A percentile compares a stretch with the other conserved stretches of the same genome.
Evolutionary conservation across 2,113 vertebrate species (phyloP).

Genomic region (Neotoma lepida): DNA sequence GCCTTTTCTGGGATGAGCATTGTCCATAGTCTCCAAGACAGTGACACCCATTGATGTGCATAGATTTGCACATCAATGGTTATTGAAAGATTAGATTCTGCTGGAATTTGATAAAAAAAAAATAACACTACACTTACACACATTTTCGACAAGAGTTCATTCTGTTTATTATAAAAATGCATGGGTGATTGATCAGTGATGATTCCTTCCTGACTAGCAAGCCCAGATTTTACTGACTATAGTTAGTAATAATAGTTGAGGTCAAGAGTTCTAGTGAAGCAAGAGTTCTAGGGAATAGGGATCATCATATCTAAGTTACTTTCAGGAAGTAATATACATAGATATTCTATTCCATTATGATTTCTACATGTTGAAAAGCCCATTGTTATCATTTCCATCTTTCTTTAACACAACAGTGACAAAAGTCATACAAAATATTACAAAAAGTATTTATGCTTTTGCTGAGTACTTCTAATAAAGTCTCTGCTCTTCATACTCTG

Average conservation of each 20-base stretch:
- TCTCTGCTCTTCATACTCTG: neutral
- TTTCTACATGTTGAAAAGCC: neutral
- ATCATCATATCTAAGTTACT: neutral
- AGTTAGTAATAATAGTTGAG: neutral
- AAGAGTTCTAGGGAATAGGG: neutral
- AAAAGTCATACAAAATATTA: neutral
- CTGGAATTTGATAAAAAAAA: neutral
- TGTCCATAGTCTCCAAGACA: neutral
- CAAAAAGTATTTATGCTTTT: neutral
- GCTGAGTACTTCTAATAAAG: neutral
- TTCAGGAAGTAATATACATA: neutral
- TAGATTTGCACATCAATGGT: neutral
- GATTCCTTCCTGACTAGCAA: neutral
- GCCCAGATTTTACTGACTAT: neutral
- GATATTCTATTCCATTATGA: neutral
- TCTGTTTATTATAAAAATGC: neutral
- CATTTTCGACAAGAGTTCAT: neutral
- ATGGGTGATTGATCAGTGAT: neutral
- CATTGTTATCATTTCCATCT: neutral
- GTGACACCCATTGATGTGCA: neutral
- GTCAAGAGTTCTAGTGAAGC: neutral
- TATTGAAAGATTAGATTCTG: neutral
- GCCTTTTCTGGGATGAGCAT: too few species aligned
- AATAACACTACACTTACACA: too few species aligned
- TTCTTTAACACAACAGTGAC: neutral